A percentile compares a stretch with the other conserved stretches of the same genome.
Evolutionary conservation across 2,888 invertebrate genomes (phyloP).

Genomic region (Metacarcinus magister): DNA sequence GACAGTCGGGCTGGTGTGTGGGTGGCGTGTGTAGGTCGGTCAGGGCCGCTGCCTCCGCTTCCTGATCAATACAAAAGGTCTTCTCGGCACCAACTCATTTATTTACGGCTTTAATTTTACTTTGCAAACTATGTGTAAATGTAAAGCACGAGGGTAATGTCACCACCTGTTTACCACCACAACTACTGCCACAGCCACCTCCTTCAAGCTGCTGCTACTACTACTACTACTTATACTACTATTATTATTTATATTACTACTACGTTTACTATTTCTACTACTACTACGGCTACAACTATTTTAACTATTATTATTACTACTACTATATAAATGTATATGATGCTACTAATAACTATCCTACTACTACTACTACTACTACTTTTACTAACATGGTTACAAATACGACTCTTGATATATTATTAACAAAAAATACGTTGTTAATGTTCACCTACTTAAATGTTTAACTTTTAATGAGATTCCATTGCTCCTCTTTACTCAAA

Average conservation of each 20-base stretch:
- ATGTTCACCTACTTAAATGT: too few relatives aligned
- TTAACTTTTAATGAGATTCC: too few relatives aligned
- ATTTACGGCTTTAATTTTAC: not conserved
- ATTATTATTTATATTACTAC: not conserved
- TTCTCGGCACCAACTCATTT: not conserved
- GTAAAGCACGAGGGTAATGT: not conserved
- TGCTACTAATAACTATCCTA: not conserved
- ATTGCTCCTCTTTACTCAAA: too few relatives aligned
- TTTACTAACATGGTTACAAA: not conserved
- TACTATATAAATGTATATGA: not conserved
- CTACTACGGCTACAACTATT: too few relatives aligned
- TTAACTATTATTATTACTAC: not conserved
- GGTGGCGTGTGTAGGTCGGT: not conserved
- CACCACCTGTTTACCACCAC: not conserved
- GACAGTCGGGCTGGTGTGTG: not conserved
- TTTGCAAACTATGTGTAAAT: not conserved
- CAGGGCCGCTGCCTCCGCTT: not conserved
- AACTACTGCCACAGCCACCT: not conserved
- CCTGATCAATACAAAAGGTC: conserved; percentile 49
- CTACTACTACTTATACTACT: not conserved
- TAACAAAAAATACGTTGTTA: too few relatives aligned
- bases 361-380: too few relatives aligned
- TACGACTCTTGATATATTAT: not conserved
- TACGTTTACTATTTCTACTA: not conserved
- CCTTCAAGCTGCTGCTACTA: not conserved